Base-by-base conservation (phyloP, 1,140 invertebrate genomes). In the Sarcophaga peregrina region DNA sequence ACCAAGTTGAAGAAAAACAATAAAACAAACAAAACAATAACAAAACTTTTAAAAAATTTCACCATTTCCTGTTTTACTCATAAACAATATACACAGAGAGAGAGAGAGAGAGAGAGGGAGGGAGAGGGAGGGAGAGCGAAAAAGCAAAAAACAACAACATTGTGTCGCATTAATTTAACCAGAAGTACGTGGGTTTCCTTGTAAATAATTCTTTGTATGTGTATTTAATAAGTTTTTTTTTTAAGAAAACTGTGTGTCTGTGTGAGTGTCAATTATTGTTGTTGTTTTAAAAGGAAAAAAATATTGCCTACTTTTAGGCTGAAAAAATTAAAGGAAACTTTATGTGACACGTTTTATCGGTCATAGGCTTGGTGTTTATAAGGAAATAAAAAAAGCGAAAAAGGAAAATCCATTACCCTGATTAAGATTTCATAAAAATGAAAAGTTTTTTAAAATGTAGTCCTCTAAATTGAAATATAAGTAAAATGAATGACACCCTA, bases 31-130 rank as follows among this genome's bases (percentile, higher is more conserved):
- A 37, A 4, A 37, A 37, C 25, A 37, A 37, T 1, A 37, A 37
- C 1, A 1, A 37, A 37, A 37, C 25, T 37, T 37, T 37, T 37
- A n/a, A 37, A 37, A 37, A 2, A 2, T 37, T 37, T 37, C 25
- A n/a, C 54, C 54, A 58, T 58, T 58, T 58, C 54, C 54, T 58
- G 54, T 58, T 58, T 58, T 37, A 5, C 54, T n/a, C n/a, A 58
- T 58, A 58, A 58, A 58, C 54, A 58, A 15, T 58, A 7, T 58
- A 2, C 15, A n/a, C 7, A n/a, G 54, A n/a, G 15, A 10, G 50
- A 58, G 54, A 11, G 11, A 58, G n/a, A 10, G 15, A 54, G 10
- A 54, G 15, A 10, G 15, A 9, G 10, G 15, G 15, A n/a, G 54
- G 13, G 15, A 10, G 15, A 9, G 10, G 15, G 15, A n/a, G 54